phyloP scores from a whole-genome alignment of 2,888 invertebrate genomes.

The Minunthozetes semirufus region DNA sequence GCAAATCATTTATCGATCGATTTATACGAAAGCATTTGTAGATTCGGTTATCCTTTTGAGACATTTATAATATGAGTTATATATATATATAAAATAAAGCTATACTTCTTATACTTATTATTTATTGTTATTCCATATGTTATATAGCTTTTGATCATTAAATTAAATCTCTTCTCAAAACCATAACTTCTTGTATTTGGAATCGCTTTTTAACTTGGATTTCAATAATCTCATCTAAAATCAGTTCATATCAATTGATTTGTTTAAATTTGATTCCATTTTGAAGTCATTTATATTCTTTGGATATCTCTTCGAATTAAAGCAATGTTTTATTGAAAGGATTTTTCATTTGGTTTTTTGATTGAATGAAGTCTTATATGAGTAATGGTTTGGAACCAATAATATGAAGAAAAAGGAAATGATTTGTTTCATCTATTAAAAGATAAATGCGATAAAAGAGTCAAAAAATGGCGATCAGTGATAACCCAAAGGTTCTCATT shows the following conservation, averaged over 20 bases:
- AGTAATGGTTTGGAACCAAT: not conserved
- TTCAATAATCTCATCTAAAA: not conserved
- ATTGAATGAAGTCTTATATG: not conserved
- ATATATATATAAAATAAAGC: not conserved
- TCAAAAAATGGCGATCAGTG: slow-evolving; percentile 4
- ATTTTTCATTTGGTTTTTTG: not conserved
- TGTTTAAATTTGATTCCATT: not conserved
- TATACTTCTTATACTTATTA: not conserved
- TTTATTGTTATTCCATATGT: slow-evolving; percentile 15
- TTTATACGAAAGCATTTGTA: not conserved
- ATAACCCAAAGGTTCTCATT: slow-evolving; percentile 1
- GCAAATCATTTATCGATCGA: slow-evolving; percentile 2
- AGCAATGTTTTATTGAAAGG: not conserved
- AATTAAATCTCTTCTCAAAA: not conserved
- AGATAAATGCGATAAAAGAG: not conserved
- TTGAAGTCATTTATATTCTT: not conserved
- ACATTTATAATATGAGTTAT: not conserved
- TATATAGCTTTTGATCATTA: not conserved
- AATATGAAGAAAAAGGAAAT: not conserved
- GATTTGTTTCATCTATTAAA: not conserved
- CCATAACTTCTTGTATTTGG: not conserved
- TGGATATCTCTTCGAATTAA: not conserved
- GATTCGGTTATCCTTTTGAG: slow-evolving; percentile 18
- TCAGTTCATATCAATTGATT: not conserved
- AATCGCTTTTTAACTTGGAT: not conserved